Conservation (phyloP, 2,888 invertebrate genomes). For the Caenorhabditis zanzibari region DNA sequence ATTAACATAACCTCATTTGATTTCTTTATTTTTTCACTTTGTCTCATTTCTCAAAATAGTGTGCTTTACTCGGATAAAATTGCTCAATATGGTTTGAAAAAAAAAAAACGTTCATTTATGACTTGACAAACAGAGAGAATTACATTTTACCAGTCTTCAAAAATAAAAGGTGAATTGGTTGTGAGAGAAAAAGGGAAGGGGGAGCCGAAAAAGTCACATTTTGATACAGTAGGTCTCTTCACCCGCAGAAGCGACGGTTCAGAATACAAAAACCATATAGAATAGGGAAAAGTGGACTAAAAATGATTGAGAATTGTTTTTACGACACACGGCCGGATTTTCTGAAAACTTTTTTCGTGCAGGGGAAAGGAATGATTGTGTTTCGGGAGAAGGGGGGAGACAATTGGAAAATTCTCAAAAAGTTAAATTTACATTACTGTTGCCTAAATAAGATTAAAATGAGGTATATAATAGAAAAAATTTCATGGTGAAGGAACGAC, state of each 20-base stretch:
- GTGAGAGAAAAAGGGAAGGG: conserved; percentile 19
- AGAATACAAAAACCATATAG: conserved; percentile 29
- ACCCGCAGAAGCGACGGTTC: conserved; percentile 40
- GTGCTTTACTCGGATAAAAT: conserved; percentile 24
- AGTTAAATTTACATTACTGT: conserved; percentile 27
- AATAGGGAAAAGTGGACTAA: conserved; percentile 1
- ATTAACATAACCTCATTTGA: background rate
- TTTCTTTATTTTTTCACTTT: background rate
- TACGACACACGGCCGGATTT: conserved; percentile 15
- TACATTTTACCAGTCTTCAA: conserved; percentile 45
- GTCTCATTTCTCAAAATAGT: background rate
- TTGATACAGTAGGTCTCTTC: conserved; percentile 52
- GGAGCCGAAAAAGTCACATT: background rate
- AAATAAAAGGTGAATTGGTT: conserved; percentile 42
- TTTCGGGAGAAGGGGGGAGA: background rate
- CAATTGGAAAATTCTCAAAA: background rate
- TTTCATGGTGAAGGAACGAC: background rate
- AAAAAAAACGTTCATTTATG: conserved; percentile 15
- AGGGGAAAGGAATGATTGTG: conserved; percentile 34
- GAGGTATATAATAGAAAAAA: conserved; percentile 20
- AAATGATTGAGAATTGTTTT: background rate
- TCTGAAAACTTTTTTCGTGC: conserved; percentile 7
- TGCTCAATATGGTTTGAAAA: conserved; percentile 32
- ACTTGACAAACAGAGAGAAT: conserved; percentile 24
- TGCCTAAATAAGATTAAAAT: conserved; percentile 35